Percentiles rank a stretch among this genome's conserved stretches.
Conservation (phyloP, 2,113 vertebrate genomes). For the Python bivittatus region DNA sequence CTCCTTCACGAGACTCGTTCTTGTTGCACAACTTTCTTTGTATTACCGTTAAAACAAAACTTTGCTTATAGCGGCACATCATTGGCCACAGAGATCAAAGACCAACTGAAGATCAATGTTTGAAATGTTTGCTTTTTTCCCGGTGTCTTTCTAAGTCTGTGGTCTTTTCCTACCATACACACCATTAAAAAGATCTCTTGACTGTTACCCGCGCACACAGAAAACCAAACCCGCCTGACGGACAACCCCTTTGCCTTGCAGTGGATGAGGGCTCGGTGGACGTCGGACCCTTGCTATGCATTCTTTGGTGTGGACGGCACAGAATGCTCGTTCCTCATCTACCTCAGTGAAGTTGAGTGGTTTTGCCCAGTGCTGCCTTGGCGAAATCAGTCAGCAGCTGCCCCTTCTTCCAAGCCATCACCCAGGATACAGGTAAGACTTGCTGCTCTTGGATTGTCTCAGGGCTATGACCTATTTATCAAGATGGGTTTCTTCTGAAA, state of each 20-base stretch:
- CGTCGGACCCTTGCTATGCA: conserved; percentile 94
- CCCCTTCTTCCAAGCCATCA: conserved; percentile 65
- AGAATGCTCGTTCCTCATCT: conserved; percentile 95
- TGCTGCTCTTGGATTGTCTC: background rate
- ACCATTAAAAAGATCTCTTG: background rate
- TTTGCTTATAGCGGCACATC: background rate
- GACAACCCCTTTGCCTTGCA: conserved; percentile 45
- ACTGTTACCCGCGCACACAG: too few species aligned
- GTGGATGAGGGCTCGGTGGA: conserved; percentile 99
- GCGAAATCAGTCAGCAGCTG: conserved; percentile 81
- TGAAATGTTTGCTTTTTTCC: background rate
- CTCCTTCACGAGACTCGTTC: background rate
- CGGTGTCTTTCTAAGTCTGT: background rate
- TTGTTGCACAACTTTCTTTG: background rate
- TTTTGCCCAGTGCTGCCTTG: conserved; percentile 92
- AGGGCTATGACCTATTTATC: background rate
- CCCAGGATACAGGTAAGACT: conserved; percentile 81
- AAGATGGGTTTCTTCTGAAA: background rate
- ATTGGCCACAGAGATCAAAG: background rate
- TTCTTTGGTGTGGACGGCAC: conserved; percentile 96
- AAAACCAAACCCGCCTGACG: background rate
- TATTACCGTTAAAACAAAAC: background rate
- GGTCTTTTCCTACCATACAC: background rate
- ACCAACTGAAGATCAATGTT: background rate
- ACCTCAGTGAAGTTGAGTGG: conserved; percentile 98